Conservation (phyloP, 2,113 vertebrate species). For the Podilymbus podiceps region DNA sequence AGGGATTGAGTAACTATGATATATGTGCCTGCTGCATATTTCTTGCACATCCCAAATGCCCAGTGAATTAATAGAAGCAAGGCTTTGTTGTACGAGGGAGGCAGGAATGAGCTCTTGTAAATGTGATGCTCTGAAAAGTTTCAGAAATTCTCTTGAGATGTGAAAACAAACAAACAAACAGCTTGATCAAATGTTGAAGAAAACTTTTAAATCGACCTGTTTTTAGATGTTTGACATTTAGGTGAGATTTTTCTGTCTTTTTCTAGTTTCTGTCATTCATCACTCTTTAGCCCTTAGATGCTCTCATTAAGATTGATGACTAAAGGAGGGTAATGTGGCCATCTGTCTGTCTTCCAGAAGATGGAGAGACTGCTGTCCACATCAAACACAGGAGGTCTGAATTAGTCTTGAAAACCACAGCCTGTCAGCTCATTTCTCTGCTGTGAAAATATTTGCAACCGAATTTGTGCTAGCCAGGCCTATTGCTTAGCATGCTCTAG, state of each 20-base stretch:
- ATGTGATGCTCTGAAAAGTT: background rate
- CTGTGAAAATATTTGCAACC: background rate
- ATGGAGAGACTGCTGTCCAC: background rate
- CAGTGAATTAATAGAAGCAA: background rate
- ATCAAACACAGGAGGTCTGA: background rate
- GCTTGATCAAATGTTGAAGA: background rate
- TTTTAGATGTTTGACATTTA: background rate
- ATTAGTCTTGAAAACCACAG: background rate
- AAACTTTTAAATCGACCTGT: fast-evolving
- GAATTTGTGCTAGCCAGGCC: too few species aligned
- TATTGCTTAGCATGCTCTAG: background rate
- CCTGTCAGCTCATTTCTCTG: background rate
- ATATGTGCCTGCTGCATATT: background rate
- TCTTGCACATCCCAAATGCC: background rate
- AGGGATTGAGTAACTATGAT: background rate
- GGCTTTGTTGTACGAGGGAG: background rate
- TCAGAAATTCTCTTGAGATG: background rate
- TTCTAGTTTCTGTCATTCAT: background rate
- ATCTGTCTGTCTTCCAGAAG: background rate
- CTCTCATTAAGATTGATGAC: background rate
- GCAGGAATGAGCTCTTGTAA: background rate
- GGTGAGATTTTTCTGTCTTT: background rate
- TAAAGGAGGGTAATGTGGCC: background rate
- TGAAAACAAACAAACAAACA: background rate
- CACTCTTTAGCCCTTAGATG: background rate